Conservation (phyloP, 2,888 invertebrate species). For the Synanthedon tipuliformis region DNA sequence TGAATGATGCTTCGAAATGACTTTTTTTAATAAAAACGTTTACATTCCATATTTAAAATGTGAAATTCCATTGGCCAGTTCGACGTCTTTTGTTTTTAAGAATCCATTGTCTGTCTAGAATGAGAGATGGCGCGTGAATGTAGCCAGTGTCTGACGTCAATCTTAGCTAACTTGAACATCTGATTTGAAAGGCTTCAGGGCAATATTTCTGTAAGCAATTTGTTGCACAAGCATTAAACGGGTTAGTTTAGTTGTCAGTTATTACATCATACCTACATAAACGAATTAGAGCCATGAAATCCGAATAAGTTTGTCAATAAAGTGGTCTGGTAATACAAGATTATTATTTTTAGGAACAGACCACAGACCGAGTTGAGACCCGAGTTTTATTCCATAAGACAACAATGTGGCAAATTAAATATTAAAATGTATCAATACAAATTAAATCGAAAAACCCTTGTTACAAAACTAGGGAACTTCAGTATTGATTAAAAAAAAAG, state of each 20-base stretch:
- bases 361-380: too few relatives aligned
- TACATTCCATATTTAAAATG: neutral
- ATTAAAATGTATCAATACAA: too few relatives aligned
- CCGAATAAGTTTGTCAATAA: too few relatives aligned
- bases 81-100: neutral
- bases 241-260: neutral
- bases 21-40: conserved; percentile 4
- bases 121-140: neutral
- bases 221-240: neutral
- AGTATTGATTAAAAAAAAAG: too few relatives aligned
- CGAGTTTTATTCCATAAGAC: too few relatives aligned
- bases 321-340: too few relatives aligned
- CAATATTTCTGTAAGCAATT: neutral
- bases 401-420: too few relatives aligned
- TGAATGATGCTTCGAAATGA: conserved; percentile 20
- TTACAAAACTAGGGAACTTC: too few relatives aligned
- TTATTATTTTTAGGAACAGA: too few relatives aligned
- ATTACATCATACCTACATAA: too few relatives aligned
- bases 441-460: too few relatives aligned
- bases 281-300: too few relatives aligned
- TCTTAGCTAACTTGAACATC: neutral
- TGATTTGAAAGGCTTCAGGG: neutral
- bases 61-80: neutral
- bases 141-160: neutral
- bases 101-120: neutral